Base-by-base conservation (phyloP, 2,113 vertebrate species). In the Nothobranchius furzeri region DNA sequence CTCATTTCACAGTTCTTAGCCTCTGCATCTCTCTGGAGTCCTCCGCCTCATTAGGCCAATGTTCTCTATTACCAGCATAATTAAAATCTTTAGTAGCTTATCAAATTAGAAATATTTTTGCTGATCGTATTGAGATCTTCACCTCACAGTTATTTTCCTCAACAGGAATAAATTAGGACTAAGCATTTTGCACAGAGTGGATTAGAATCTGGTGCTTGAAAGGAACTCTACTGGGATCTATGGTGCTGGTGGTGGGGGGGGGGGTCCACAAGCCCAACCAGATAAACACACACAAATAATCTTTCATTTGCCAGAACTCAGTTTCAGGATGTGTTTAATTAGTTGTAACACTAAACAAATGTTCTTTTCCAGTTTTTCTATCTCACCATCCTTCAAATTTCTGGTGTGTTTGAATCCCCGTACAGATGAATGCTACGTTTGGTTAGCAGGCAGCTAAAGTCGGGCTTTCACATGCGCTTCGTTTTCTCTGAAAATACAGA, bases 1-100 rank as follows among this genome's bases (percentile, higher is more conserved):
- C 96, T 98, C 96, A 96, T 98, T 99, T 99, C 96, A 98, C 96
- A 98, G 93, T 97, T 95, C 96, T 97, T 96, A 98, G 95, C 95
- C 95, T 92, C 94, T 94, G 92, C 91, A 89, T 95, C 96, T 98
- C 96, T 96, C 95, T 91, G 90, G 96, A 97, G 96, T 94, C 95
- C 96, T 94, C 91, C 91, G 97, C 95, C 96, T 98, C 97, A 98
- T 99, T 99, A 98, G 96, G 94, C 95, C 96, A 95, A 92, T 95
- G 95, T 96, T 98, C 95, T 97, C 96, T 95, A 98, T 96, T 97
- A 98, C 96, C 93, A 88, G 95, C 95, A 94, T 98, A 99, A 99
- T 98, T 98, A 98, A 99, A 98, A 98, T 98, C 96, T 96, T 98
- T 96, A 98, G 96, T 95, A 98, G 97, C 97, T 98, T 98, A 98